Base-by-base conservation (phyloP, 2,888 invertebrate species). In the Thera obeliscata region DNA sequence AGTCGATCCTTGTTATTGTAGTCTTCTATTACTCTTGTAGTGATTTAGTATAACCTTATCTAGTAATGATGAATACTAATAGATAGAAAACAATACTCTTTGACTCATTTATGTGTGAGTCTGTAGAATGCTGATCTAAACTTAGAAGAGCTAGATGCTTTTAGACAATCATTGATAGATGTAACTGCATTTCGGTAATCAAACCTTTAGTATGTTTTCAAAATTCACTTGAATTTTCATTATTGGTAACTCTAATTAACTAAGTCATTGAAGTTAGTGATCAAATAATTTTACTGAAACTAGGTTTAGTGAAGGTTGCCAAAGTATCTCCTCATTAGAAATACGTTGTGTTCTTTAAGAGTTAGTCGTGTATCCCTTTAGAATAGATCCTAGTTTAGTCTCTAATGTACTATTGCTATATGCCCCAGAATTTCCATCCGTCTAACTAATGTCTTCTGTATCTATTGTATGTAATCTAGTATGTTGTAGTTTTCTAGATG, bases 391-490 rank as follows among this genome's bases (percentile, higher is more conserved):
- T 67, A 70, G 66, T 67, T 69, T 73, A 73, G 71, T 64, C 64
- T 70, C 68, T 88, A 89, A 87, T 84, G 78, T 88, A 75, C 72
- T 75, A 88, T 80, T 86, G 91, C 92, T 91, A 91, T 74, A 90
- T 87, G 94, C 94, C 94, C 94, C 94, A 94, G 94, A 92, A 90
- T 92, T 93, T 94, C 94, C 94, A 94, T 94, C 94, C 94, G 94
- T 93, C 93, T 93, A 91, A 48, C 61, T 61, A 61, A 90, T 84
- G 80, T 89, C 91, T 92, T 89, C 90, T 92, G 86, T 93, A 91
- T 87, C 87, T 92, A 91, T 87, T 89, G 79, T 88, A 89, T 87
- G 88, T 91, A 90, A 83, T 71, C 87, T 92, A 91, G 91, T 85
- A 68, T 84, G 83, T 85, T 83, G 84, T 90, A 89, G 89, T 80